Evolutionary conservation across 1,140 invertebrate species (phyloP).

Genomic region (Habropoda laboriosa): DNA sequence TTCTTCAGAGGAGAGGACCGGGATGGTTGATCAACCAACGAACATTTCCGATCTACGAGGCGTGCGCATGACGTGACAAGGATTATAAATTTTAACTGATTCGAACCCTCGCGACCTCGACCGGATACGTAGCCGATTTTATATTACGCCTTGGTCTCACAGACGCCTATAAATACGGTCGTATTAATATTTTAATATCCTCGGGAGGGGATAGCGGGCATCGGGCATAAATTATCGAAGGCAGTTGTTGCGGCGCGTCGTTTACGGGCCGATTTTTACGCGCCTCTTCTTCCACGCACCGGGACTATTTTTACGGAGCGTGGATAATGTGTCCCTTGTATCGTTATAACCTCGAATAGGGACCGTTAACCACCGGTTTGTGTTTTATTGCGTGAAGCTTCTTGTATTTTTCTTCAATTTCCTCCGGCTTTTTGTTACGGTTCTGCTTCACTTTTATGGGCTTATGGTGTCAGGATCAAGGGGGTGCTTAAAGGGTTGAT

Average conservation of each 20-base stretch:
- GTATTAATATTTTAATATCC: conserved; percentile 73
- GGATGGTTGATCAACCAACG: not conserved
- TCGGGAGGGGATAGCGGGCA: conserved; percentile 34
- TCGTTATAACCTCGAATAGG: not conserved
- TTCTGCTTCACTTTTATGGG: not conserved
- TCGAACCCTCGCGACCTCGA: conserved; percentile 45
- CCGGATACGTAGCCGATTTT: conserved; percentile 62
- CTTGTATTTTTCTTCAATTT: not conserved
- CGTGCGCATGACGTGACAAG: not conserved
- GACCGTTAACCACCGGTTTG: not conserved
- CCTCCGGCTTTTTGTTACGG: not conserved
- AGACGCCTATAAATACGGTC: conserved; percentile 69
- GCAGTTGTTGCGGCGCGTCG: conserved; percentile 25
- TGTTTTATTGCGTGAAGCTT: not conserved
- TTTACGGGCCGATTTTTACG: conserved; percentile 49
- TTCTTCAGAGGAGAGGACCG: not conserved
- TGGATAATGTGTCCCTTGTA: not conserved
- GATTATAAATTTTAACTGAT: conserved; percentile 56
- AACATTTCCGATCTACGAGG: not conserved
- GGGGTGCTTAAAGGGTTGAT: not conserved
- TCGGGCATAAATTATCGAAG: conserved; percentile 63
- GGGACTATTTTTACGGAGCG: conserved; percentile 15
- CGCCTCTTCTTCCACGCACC: conserved; percentile 12
- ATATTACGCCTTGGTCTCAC: conserved; percentile 41
- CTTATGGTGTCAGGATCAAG: not conserved